Percentiles rank a stretch among this genome's conserved stretches.
phyloP scores from a whole-genome alignment of 2,888 invertebrate genomes.

The Steinernema hermaphroditum region DNA sequence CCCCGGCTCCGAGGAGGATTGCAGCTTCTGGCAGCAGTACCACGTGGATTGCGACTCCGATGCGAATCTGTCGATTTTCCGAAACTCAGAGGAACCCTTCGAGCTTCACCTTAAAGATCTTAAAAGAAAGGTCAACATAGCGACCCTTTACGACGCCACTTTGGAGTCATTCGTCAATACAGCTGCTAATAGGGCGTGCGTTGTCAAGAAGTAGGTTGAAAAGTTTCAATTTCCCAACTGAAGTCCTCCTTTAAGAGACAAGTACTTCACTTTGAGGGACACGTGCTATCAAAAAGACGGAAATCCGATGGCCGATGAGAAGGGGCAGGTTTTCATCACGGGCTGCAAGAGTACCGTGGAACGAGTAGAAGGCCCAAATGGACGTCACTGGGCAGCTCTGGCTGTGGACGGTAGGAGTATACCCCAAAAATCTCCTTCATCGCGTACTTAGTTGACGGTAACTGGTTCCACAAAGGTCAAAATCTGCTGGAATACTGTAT shows the following conservation, averaged over 20 bases:
- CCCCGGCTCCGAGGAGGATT: not conserved
- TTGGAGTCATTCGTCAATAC: slow-evolving; percentile 13
- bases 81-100: not conserved
- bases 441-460: not conserved
- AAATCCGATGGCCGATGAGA: not conserved
- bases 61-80: not conserved
- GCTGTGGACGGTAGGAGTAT: not conserved
- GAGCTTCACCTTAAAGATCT: not conserved
- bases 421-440: not conserved
- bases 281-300: not conserved
- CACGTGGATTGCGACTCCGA: not conserved
- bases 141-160: not conserved
- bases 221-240: not conserved
- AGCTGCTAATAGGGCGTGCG: not conserved
- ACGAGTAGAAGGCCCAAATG: not conserved
- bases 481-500: not conserved
- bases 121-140: not conserved
- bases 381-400: not conserved
- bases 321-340: not conserved
- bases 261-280: not conserved
- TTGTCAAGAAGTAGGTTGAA: not conserved
- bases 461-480: not conserved
- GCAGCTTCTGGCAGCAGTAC: not conserved
- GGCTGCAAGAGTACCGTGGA: not conserved
- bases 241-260: not conserved